Evolutionary conservation across 1,140 invertebrate genomes (phyloP), one percentile per base, ranked within the genome.

Genomic region (Triops cancriformis): DNA sequence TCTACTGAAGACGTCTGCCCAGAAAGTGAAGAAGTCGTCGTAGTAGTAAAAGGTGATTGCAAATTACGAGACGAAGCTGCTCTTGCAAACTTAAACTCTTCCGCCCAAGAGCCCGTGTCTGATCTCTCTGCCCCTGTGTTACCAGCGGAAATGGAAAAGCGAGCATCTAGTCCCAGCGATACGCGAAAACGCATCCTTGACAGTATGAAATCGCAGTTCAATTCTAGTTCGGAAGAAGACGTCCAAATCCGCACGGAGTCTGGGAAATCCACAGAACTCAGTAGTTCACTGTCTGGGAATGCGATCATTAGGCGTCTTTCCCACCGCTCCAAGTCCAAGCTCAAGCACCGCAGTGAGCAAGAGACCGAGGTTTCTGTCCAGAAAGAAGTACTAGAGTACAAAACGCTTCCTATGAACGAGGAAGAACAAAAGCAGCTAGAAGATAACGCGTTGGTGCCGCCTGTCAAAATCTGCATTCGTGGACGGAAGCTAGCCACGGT

Each of bases 131-230:
- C 51, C 7, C 51, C 51, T 64, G 4, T 64, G 51, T 64, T 64
- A 23, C 51, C 51, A n/a, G 51, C n/a, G 10, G n/a, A 64, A 64
- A 64, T n/a, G 3, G 51, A 64, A 23, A 64, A 64, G 51, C 51
- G 18, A 23, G 18, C 51, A 10, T 14, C 14, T 64, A 78, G 72
- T 45, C 77, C 77, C 2, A 41, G 74, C n/a, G 77, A 78, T 45
- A 73, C 45, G 23, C 37, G 77, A 11, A 78, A 78, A 41, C 73
- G 45, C 26, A 78, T 78, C 77, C 72, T 78, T 10, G 77, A 78
- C 26, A 73, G 77, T 11, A 78, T 78, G 77, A 78, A 78, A 45
- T 74, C 77, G 14, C 77, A 78, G 73, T 78, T 78, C 26, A 78
- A 78, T 26, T 73, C 77, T 28, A 78, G 23, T 28, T 23, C 28